Evolutionary conservation across 2,797 vertebrate genomes (phyloP).

Genomic region (Emydoidea blandingii): DNA sequence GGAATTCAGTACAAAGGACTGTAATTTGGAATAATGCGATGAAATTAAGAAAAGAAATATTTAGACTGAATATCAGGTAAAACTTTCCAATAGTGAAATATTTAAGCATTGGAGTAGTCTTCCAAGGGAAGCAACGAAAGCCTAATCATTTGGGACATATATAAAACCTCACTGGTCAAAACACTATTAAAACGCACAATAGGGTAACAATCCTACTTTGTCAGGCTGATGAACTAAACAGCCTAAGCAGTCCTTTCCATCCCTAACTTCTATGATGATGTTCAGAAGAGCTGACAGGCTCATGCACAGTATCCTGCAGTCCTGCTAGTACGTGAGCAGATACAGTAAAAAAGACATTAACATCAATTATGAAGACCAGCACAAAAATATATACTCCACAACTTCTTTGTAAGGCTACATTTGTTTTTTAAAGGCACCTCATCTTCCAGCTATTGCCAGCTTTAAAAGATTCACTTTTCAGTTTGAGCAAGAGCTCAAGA

Average conservation of each 20-base stretch:
- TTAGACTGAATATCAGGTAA: background rate
- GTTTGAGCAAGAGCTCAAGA: constrained; percentile 75
- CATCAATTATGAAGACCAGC: constrained; percentile 80
- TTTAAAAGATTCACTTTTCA: constrained; percentile 70
- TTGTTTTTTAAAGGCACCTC: constrained; percentile 84
- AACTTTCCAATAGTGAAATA: constrained; percentile 28
- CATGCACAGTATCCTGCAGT: constrained; percentile 80
- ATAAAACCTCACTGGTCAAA: constrained; percentile 53
- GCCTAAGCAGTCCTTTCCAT: constrained; percentile 47
- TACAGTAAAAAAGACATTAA: constrained; percentile 78
- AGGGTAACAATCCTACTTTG: constrained; percentile 30
- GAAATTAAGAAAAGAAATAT: constrained; percentile 27
- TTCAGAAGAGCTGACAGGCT: constrained; percentile 73
- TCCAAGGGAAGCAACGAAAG: background rate
- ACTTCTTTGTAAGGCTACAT: constrained; percentile 83
- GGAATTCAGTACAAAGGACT: constrained; percentile 31
- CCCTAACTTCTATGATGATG: constrained; percentile 57
- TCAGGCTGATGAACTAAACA: constrained; percentile 59
- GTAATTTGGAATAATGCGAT: constrained; percentile 21
- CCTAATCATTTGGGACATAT: constrained; percentile 33
- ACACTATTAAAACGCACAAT: constrained; percentile 42
- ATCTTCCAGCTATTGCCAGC: constrained; percentile 84
- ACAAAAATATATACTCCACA: constrained; percentile 80
- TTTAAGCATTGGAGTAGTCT: background rate
- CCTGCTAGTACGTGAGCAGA: constrained; percentile 75